A percentile compares a stretch with the other conserved stretches of the same genome.
Conservation (phyloP, 2,888 invertebrate species). For the Lysandra coridon region DNA sequence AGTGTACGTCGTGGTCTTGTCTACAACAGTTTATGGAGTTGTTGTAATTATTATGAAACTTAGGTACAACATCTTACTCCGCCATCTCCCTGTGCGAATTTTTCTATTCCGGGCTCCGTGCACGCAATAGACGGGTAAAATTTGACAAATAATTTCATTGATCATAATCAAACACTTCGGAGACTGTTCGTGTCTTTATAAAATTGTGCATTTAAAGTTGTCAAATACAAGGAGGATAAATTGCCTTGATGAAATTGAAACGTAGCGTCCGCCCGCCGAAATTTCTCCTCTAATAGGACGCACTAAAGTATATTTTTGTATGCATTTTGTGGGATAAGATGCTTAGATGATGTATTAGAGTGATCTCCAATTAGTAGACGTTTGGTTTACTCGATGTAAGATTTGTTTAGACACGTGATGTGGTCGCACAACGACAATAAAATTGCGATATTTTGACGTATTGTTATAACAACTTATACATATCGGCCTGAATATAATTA, state of each 20-base stretch:
- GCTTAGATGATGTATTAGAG: slow-evolving; percentile 23
- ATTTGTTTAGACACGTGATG: background rate
- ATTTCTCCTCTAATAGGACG: background rate
- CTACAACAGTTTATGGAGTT: too few relatives aligned
- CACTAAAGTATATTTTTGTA: slow-evolving; percentile 40
- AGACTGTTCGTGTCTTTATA: background rate
- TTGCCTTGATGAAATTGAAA: background rate
- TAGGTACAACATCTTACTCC: background rate
- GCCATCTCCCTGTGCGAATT: background rate
- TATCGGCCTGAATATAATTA: slow-evolving; percentile 25
- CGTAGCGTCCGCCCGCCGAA: background rate
- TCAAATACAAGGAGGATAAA: background rate
- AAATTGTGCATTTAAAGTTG: background rate
- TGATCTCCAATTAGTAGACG: slow-evolving; percentile 26
- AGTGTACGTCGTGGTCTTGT: too few relatives aligned
- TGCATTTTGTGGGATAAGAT: slow-evolving; percentile 35
- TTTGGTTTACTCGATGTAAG: background rate
- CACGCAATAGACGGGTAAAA: background rate
- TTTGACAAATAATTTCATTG: background rate
- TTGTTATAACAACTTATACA: background rate
- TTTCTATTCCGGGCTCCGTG: background rate
- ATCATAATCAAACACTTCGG: background rate
- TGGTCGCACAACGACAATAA: slow-evolving; percentile 22
- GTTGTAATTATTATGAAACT: background rate
- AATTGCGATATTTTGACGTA: slow-evolving; percentile 24